phyloP scores from a whole-genome alignment of 2,888 invertebrate genomes.

The Drosophila sordidapex region DNA sequence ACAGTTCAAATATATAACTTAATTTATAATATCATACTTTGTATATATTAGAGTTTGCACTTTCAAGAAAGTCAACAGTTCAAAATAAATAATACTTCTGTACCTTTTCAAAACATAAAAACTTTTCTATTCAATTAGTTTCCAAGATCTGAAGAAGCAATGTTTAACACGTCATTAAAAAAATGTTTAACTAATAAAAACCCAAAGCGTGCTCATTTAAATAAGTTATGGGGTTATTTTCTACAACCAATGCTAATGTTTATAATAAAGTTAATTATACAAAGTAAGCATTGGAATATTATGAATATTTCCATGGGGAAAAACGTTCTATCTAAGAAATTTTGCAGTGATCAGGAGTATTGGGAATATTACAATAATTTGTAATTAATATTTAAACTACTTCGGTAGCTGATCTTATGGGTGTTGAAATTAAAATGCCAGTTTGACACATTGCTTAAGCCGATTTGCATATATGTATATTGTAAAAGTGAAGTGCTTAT shows the following conservation, averaged over 20 bases:
- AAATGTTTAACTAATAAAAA: not conserved
- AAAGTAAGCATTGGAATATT: not conserved
- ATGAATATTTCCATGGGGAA: not conserved
- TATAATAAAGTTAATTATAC: not conserved
- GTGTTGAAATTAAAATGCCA: slow-evolving; percentile 4
- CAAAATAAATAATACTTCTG: not conserved
- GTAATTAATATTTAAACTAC: not conserved
- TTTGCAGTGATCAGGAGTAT: not conserved
- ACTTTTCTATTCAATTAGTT: not conserved
- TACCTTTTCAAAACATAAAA: not conserved
- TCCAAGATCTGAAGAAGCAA: not conserved
- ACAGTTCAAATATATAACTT: not conserved
- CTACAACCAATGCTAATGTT: not conserved
- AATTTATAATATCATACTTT: not conserved
- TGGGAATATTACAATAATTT: not conserved
- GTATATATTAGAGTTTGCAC: not conserved
- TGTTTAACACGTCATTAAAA: not conserved
- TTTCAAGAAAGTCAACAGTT: not conserved
- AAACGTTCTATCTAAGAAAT: not conserved
- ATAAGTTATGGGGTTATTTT: not conserved
- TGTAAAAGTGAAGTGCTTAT: slow-evolving; percentile 9
- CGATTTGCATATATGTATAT: slow-evolving; percentile 16
- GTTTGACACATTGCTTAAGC: slow-evolving; percentile 31
- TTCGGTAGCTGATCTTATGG: not conserved
- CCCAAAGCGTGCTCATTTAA: not conserved